Evolutionary conservation across 1,140 invertebrate species (phyloP).

Genomic region (Apis laboriosa): DNA sequence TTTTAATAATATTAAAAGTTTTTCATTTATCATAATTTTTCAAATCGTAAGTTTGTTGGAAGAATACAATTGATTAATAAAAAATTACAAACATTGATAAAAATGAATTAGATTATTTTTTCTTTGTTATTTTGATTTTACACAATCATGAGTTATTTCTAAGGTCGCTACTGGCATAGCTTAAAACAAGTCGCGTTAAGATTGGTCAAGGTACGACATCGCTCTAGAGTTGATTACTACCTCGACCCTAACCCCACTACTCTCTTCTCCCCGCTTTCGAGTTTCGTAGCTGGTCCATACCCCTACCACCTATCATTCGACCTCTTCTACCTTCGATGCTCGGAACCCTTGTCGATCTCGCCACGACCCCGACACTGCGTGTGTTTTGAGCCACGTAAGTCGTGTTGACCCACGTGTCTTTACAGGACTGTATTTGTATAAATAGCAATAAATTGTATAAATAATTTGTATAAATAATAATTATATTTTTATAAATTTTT

Average conservation of each 20-base stretch:
- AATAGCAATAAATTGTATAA: no score
- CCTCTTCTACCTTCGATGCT: constrained; percentile 26
- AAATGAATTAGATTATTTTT: neutral
- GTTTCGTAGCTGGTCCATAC: constrained; percentile 50
- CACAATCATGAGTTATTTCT: constrained; percentile 69
- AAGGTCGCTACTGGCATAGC: constrained; percentile 76
- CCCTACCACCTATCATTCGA: constrained; percentile 20
- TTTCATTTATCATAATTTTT: neutral
- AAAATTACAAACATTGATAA: no score
- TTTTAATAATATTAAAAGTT: neutral
- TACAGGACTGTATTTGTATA: constrained; percentile 1
- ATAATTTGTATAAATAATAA: no score
- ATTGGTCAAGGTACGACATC: constrained; percentile 80
- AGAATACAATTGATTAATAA: neutral
- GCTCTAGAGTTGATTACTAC: constrained; percentile 71
- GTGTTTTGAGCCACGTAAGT: constrained; percentile 30
- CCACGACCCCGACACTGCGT: constrained; percentile 42
- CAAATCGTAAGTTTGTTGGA: no score
- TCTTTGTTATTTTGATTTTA: constrained; percentile 67
- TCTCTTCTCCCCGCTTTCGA: constrained; percentile 41
- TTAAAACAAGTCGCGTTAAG: constrained; percentile 80
- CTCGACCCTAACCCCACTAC: constrained; percentile 32
- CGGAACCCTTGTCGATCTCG: constrained; percentile 30
- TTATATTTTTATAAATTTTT: neutral
- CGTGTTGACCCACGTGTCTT: constrained; percentile 41